Conservation (phyloP, 1,140 invertebrate species). For the Sinonovacula constricta region DNA sequence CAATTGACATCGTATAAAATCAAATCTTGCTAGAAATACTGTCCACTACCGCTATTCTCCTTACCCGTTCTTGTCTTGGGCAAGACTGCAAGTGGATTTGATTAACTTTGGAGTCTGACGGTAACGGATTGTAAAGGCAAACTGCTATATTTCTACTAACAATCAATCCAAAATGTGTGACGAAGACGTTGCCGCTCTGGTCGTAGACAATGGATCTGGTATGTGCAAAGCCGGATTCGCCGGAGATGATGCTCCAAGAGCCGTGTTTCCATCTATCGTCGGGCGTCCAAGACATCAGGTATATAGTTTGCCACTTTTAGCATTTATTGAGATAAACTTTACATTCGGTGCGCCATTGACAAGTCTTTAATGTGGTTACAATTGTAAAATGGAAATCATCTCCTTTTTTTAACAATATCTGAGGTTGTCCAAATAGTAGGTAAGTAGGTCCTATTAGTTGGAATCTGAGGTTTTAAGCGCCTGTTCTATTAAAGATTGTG, state of each 20-base stretch:
- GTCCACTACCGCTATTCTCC: neutral
- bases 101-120: neutral
- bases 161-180: constrained; percentile 28
- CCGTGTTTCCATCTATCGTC: constrained; percentile 93
- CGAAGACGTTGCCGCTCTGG: constrained; percentile 26
- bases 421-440: too few species aligned
- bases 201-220: constrained; percentile 86
- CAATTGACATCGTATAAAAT: neutral
- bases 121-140: neutral
- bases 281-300: constrained; percentile 87
- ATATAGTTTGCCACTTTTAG: too few species aligned
- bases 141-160: too few species aligned
- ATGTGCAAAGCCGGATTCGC: constrained; percentile 96
- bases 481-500: too few species aligned
- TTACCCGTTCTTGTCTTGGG: neutral
- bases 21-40: neutral
- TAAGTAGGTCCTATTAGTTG: too few species aligned
- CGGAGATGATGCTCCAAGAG: constrained; percentile 91
- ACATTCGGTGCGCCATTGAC: too few species aligned
- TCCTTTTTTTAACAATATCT: too few species aligned
- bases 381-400: too few species aligned
- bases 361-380: too few species aligned
- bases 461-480: too few species aligned
- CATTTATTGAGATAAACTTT: too few species aligned
- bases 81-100: neutral